Base-by-base conservation (phyloP, 2,888 invertebrate species). In the Catonia carolina region DNA sequence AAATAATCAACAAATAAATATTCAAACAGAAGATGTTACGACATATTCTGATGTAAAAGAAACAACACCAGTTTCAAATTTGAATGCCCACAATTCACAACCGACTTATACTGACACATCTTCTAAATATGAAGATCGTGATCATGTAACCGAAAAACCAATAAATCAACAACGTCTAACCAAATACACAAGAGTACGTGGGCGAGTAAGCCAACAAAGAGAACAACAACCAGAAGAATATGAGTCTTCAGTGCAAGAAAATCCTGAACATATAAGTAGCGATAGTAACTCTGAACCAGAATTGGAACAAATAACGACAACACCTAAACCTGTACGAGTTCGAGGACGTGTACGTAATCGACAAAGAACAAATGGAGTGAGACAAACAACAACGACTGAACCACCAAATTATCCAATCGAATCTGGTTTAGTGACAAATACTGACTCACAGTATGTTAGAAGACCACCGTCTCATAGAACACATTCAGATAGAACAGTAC, bases 321-420 rank as follows among this genome's bases (percentile, higher is more conserved):
- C 57, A 20, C 59, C 61, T 14, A 61, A 58, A 22, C 52, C 54
- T 49, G 42, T 56, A 8, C 33, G 61, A 53, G 47, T 58, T 7
- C 51, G 63, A 12, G 59, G 60, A 15, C 59, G 63, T 23, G 59
- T 60, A 8, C 55, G 63, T 37, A 55, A 55, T 20, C 45, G 61
- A 51, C 55, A 56, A 14, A 37, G 58, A 22, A 42, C 51, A 20
- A 33, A 12, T 37, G n/a, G 37, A 10, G 42, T 35, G 10, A 39
- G 51, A 22, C 39, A 49, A 5, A 53, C 48, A 23, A 58, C 59
- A 4, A 60, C 63, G 23, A 62, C 61, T n/a, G 60, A 63, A 31
- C 39, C 54, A 49, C 58, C 63, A 23, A 60, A 60, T 39, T 61
- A 61, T 31, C 60, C 59, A 35, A 41, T 51, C 7, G 45, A 27